Evolutionary conservation across 1,140 invertebrate genomes (phyloP).

Genomic region (Drosophila sproati): DNA sequence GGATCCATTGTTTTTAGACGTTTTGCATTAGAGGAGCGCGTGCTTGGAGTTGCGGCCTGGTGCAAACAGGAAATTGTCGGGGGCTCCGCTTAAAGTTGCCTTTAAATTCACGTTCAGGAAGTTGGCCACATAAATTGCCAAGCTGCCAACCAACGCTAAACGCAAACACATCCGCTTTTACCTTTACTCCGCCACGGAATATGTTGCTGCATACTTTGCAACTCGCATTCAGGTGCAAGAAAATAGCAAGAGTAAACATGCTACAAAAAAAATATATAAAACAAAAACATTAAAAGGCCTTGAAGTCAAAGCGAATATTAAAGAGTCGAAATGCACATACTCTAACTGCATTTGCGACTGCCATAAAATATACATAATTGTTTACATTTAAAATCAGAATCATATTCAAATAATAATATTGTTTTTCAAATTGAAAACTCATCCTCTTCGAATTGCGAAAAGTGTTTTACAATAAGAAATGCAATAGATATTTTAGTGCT

Average conservation of each 20-base stretch:
- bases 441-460: no score
- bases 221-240: constrained; percentile 12
- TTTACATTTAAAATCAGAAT: no score
- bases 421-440: neutral
- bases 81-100: constrained; percentile 42
- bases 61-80: constrained; percentile 57
- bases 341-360: neutral
- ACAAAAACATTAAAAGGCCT: neutral
- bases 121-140: constrained; percentile 72
- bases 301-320: neutral
- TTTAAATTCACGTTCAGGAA: constrained; percentile 59
- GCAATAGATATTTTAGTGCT: no score
- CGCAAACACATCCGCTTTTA: constrained; percentile 66
- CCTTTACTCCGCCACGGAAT: constrained; percentile 28
- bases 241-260: constrained; percentile 8
- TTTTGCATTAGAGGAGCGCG: constrained; percentile 51
- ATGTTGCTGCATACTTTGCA: constrained; percentile 43
- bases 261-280: constrained; percentile 27
- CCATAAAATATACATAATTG: neutral
- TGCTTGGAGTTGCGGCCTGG: neutral
- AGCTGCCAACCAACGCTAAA: constrained; percentile 71
- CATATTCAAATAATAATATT: neutral
- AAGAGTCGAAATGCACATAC: neutral
- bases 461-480: no score
- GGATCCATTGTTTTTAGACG: constrained; percentile 65